These are phyloP conservation scores for Philaenus spumarius DNA, from an alignment of 1,140 invertebrate genomes.

Conservation along the genomic window DNA sequence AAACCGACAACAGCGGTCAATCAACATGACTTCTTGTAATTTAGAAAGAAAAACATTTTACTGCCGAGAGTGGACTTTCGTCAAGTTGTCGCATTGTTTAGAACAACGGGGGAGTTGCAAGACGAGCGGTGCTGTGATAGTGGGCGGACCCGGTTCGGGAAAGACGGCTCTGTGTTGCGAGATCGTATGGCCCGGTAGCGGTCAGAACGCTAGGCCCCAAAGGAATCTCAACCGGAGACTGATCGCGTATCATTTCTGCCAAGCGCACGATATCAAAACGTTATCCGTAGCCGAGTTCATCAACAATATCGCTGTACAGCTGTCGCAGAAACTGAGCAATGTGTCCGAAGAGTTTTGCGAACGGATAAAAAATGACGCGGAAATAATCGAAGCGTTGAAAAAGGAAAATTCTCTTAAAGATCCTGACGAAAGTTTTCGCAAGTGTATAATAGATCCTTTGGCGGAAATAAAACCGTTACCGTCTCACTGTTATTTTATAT, in stretches of 20 bases:
- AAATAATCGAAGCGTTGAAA: conserved; percentile 57
- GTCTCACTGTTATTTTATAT: conserved; percentile 73
- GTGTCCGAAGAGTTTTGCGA: conserved; percentile 39
- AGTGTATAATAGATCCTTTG: conserved; percentile 77
- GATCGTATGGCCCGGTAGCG: conserved; percentile 62
- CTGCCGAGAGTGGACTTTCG: conserved; percentile 90
- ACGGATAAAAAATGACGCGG: conserved; percentile 45
- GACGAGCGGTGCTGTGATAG: conserved; percentile 72
- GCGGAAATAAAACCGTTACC: conserved; percentile 75
- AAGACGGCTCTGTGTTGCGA: conserved; percentile 80
- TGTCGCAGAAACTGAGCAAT: conserved; percentile 38
- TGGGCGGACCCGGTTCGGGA: conserved; percentile 85
- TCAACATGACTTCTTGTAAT: conserved; percentile 17
- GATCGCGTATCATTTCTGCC: conserved; percentile 76
- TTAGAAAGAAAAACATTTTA: conserved; percentile 55
- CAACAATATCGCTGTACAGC: conserved; percentile 72
- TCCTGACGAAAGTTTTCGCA: conserved; percentile 86
- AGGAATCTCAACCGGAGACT: conserved; percentile 64
- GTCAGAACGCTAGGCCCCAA: conserved; percentile 57
- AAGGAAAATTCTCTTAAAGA: conserved; percentile 69
- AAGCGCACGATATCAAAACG: conserved; percentile 52
- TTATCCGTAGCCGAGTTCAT: conserved; percentile 80
- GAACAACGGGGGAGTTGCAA: conserved; percentile 71
- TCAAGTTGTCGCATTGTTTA: conserved; percentile 85
- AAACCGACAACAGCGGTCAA: background rate